Evolutionary conservation across 1,140 invertebrate genomes (phyloP), one percentile per base, ranked within the genome.

Genomic region (Laodelphax striatellus): DNA sequence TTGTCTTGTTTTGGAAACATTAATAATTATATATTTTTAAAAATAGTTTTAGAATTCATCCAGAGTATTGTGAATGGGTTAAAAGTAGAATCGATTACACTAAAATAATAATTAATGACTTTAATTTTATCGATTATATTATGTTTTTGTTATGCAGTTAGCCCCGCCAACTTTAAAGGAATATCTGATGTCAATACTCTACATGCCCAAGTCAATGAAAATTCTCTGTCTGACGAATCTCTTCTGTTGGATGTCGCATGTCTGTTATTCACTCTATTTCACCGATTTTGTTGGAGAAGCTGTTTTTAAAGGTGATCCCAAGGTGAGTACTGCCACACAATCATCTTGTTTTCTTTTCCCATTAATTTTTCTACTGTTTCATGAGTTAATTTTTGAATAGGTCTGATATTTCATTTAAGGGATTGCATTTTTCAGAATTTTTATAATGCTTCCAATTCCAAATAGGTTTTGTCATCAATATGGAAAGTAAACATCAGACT

Each of bases 191-290:
- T 95, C 94, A 4, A 96, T 97, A 28, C 68, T 97, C 0, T 79
- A 84, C 57, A 95, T 97, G 90, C 94, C 94, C 0, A 75, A 77
- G 60, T 94, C 90, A 2, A 75, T 98, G 58, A 79, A 85, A 41
- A 83, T 93, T 65, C 80, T 98, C 1, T 97, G 94, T 68, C 63
- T 96, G 3, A 97, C 94, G 0, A 97, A 97, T 76, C 77, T 97
- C 0, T 97, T 97, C 72, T 96, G 92, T 69, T 97, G 94, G 95
- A 97, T 95, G 92, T 91, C 93, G 0, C 88, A 97, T 58, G 92
- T 97, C 1, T 96, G 92, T 71, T 98, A 97, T 70, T 97, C 94
- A 0, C 76, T 98, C 0, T 97, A 97, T 72, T 97, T 97, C 71
- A 97, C 95, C 0, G 94, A 97, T 74, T 98, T 96, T 71, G 94